Evolutionary conservation across 1,140 invertebrate species (phyloP).

Genomic region (Sitophilus oryzae): DNA sequence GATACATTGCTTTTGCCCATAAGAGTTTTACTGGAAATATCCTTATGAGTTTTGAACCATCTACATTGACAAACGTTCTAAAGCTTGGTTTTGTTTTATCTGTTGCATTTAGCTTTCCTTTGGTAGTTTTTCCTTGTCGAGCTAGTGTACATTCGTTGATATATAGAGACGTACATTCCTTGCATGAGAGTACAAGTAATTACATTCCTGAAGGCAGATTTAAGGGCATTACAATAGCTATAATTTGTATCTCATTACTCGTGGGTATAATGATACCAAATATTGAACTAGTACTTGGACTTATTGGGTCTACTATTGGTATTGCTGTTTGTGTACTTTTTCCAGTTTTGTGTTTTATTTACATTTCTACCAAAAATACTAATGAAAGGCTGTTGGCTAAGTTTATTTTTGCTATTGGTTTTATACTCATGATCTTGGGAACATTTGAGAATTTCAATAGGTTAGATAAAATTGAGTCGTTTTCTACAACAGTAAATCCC

Average conservation of each 20-base stretch:
- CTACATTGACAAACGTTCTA: slow-evolving; percentile 76
- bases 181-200: slow-evolving; percentile 50
- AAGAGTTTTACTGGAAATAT: slow-evolving; percentile 84
- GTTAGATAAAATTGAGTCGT: slow-evolving; percentile 52
- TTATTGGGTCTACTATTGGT: slow-evolving; percentile 91
- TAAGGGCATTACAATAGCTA: slow-evolving; percentile 68
- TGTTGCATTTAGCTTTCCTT: slow-evolving; percentile 90
- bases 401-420: slow-evolving; percentile 67
- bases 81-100: slow-evolving; percentile 93
- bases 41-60: slow-evolving; percentile 75
- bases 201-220: slow-evolving; percentile 77
- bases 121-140: slow-evolving; percentile 94
- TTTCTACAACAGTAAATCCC: slow-evolving; percentile 41
- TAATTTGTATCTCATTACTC: slow-evolving; percentile 68
- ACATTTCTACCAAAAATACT: slow-evolving; percentile 65
- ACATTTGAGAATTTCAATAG: slow-evolving; percentile 81
- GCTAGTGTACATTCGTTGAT: slow-evolving; percentile 89
- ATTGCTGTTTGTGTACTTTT: slow-evolving; percentile 91
- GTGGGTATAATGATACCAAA: slow-evolving; percentile 76
- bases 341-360: slow-evolving; percentile 72
- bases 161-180: slow-evolving; percentile 56
- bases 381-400: slow-evolving; percentile 66
- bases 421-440: slow-evolving; percentile 76
- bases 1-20: slow-evolving; percentile 87
- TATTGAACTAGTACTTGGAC: slow-evolving; percentile 87